These are phyloP conservation scores for Stenodera caucasica DNA, from an alignment of 2,888 invertebrate genomes.

Conservation along the genomic window DNA sequence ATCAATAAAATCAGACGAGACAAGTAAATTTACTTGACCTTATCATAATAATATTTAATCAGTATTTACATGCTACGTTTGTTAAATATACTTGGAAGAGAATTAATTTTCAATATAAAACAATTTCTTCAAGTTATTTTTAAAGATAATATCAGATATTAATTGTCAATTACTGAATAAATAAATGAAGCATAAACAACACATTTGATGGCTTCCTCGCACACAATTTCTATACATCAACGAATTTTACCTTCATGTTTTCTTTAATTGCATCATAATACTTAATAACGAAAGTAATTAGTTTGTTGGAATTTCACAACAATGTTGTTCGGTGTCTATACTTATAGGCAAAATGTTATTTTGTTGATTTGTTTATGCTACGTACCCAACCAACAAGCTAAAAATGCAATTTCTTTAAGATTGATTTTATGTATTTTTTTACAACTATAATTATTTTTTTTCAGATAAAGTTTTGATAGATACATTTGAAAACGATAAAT, in stretches of 20 bases:
- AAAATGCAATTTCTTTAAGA: neutral
- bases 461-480: neutral
- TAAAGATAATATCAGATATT: neutral
- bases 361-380: neutral
- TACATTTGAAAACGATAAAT: neutral
- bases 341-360: neutral
- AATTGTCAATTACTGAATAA: conserved; percentile 12
- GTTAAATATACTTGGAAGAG: too few relatives aligned
- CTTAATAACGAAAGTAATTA: neutral
- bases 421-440: neutral
- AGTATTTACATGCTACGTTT: too few relatives aligned
- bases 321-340: neutral
- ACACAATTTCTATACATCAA: conserved; percentile 10
- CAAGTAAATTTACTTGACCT: too few relatives aligned
- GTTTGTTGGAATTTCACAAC: neutral
- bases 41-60: too few relatives aligned
- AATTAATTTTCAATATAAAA: neutral
- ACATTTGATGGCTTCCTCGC: conserved; percentile 5
- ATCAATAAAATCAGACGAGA: too few relatives aligned
- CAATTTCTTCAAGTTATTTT: neutral
- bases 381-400: neutral
- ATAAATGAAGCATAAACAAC: conserved; percentile 18
- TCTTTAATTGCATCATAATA: conserved; percentile 6
- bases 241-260: conserved; percentile 7
- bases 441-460: neutral